Evolutionary conservation across 2,113 vertebrate genomes (phyloP).

Genomic region (Chiloscyllium plagiosum): DNA sequence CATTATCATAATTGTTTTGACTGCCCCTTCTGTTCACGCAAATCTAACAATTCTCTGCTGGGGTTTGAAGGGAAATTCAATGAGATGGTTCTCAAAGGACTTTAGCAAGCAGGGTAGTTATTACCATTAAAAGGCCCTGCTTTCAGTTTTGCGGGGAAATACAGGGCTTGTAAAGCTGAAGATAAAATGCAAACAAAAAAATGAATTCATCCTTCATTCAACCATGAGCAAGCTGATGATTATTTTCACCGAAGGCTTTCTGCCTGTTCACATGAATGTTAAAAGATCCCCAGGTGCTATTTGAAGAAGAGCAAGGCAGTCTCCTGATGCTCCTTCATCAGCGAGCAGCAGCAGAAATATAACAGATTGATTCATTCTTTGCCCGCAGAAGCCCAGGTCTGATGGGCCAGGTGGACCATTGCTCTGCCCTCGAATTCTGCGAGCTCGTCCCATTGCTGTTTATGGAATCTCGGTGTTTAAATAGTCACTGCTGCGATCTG

Average conservation of each 20-base stretch:
- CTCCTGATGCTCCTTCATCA: not conserved
- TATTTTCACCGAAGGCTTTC: not conserved
- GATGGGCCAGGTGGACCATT: not conserved
- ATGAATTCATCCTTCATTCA: slow-evolving; percentile 18
- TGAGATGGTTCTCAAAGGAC: slow-evolving; percentile 3
- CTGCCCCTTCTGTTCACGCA: slow-evolving; percentile 11
- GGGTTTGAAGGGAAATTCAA: slow-evolving; percentile 25
- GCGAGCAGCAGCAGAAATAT: not conserved
- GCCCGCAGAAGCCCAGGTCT: not conserved
- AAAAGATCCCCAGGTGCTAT: not conserved
- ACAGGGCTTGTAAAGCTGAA: not conserved
- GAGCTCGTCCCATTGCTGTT: not conserved
- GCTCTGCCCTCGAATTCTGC: not conserved
- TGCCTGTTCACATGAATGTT: not conserved
- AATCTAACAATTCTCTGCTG: not conserved
- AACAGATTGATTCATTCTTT: not conserved
- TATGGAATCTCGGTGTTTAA: not conserved
- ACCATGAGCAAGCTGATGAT: not conserved
- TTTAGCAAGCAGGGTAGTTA: not conserved
- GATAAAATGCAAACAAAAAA: not conserved
- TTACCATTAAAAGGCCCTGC: not conserved
- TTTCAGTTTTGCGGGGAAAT: not conserved
- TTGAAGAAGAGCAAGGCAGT: not conserved
- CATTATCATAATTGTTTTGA: slow-evolving; percentile 34
- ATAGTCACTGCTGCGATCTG: not conserved